Evolutionary conservation across 1,140 invertebrate species (phyloP).

Genomic region (Hesperophylax magnus): DNA sequence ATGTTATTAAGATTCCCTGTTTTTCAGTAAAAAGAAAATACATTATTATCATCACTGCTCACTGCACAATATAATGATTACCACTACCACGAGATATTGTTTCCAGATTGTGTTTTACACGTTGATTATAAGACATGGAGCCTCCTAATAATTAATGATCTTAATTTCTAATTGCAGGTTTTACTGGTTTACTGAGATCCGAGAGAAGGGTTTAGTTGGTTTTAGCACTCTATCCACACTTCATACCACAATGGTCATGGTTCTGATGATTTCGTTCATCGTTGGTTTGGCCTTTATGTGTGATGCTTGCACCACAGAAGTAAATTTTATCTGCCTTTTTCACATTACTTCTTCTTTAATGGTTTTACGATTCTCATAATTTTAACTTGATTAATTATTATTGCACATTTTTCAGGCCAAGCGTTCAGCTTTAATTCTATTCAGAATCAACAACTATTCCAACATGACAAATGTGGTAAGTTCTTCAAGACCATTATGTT

Average conservation of each 20-base stretch:
- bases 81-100: too few species aligned
- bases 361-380: too few species aligned
- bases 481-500: too few species aligned
- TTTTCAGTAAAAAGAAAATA: too few species aligned
- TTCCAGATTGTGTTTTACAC: too few species aligned
- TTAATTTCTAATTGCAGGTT: neutral
- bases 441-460: constrained; percentile 25
- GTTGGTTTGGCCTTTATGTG: neutral
- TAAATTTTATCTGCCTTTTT: neutral
- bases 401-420: neutral
- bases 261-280: neutral
- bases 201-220: neutral
- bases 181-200: constrained; percentile 9
- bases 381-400: too few species aligned
- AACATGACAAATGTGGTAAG: constrained; percentile 5
- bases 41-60: too few species aligned
- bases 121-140: too few species aligned
- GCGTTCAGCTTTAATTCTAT: neutral
- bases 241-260: neutral
- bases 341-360: too few species aligned
- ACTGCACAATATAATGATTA: too few species aligned
- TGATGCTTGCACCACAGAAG: neutral
- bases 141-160: too few species aligned
- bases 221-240: neutral
- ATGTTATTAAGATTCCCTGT: too few species aligned